Conservation (phyloP, 2,888 invertebrate genomes). For the Ommatoiulus sabulosus region DNA sequence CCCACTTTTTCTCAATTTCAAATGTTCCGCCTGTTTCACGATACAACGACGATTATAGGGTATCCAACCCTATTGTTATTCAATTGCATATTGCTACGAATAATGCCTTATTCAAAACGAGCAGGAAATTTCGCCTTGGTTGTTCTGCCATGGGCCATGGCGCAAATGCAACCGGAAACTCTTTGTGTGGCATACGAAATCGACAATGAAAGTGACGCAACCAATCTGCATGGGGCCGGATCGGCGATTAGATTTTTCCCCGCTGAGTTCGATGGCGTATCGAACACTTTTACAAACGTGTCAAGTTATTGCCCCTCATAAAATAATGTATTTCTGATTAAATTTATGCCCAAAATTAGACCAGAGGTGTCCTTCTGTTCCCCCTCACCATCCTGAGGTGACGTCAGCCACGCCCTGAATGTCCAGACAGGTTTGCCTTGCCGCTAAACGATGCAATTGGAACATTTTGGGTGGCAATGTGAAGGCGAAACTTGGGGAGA, state of each 20-base stretch:
- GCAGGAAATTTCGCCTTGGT: background rate
- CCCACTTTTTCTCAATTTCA: background rate
- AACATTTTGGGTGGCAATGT: background rate
- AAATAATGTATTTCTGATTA: background rate
- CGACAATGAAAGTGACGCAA: constrained; percentile 34
- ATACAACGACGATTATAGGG: constrained; percentile 1
- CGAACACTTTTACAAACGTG: background rate
- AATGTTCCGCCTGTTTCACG: constrained; percentile 37
- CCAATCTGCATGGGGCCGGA: background rate
- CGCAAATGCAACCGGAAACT: background rate
- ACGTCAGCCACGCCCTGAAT: background rate
- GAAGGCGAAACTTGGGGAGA: background rate
- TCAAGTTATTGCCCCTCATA: background rate
- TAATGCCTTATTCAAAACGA: constrained; percentile 11
- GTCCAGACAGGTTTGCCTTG: constrained; percentile 25
- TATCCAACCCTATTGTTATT: constrained; percentile 17
- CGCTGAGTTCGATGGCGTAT: background rate
- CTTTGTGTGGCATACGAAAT: background rate
- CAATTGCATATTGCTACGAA: background rate
- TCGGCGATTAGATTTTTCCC: background rate
- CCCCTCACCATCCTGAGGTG: background rate
- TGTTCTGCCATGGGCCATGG: background rate
- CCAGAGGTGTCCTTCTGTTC: background rate
- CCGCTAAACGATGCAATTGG: background rate
- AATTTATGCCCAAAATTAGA: background rate